Percentiles rank a stretch among this genome's conserved stretches.
Evolutionary conservation across 2,113 vertebrate genomes (phyloP).

Genomic region (Diphyllodes magnificus): DNA sequence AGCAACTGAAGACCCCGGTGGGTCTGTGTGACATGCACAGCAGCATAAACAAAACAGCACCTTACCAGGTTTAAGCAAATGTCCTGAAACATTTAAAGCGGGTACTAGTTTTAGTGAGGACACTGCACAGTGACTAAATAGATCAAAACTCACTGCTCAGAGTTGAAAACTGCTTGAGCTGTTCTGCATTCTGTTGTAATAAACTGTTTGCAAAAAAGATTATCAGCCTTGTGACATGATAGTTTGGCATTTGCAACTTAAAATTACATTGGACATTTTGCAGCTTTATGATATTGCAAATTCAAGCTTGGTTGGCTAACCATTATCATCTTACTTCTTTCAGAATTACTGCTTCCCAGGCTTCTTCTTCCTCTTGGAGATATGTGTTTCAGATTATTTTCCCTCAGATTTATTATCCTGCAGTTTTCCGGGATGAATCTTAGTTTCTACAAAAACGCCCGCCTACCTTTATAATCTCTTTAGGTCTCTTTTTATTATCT

Average conservation of each 20-base stretch:
- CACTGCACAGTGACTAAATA: background rate
- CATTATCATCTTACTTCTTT: slow-evolving; percentile 22
- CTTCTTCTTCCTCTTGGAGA: slow-evolving; percentile 31
- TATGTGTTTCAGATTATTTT: slow-evolving; percentile 48
- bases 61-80: background rate
- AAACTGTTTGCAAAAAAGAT: slow-evolving; percentile 8
- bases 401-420: slow-evolving; percentile 49
- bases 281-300: slow-evolving; percentile 32
- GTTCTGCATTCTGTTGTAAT: background rate
- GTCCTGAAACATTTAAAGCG: background rate
- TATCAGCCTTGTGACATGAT: background rate
- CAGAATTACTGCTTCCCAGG: slow-evolving; percentile 19
- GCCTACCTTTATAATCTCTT: slow-evolving; percentile 47
- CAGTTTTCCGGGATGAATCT: slow-evolving; percentile 9
- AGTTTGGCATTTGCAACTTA: slow-evolving; percentile 21
- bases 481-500: slow-evolving; percentile 57
- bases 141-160: background rate
- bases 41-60: background rate
- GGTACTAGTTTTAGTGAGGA: background rate
- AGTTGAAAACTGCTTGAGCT: background rate
- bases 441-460: slow-evolving; percentile 30
- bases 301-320: slow-evolving; percentile 37
- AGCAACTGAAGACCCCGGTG: background rate
- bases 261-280: slow-evolving; percentile 43
- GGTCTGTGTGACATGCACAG: background rate